Base-by-base conservation (phyloP, 2,113 vertebrate species). In the Gopherus flavomarginatus region DNA sequence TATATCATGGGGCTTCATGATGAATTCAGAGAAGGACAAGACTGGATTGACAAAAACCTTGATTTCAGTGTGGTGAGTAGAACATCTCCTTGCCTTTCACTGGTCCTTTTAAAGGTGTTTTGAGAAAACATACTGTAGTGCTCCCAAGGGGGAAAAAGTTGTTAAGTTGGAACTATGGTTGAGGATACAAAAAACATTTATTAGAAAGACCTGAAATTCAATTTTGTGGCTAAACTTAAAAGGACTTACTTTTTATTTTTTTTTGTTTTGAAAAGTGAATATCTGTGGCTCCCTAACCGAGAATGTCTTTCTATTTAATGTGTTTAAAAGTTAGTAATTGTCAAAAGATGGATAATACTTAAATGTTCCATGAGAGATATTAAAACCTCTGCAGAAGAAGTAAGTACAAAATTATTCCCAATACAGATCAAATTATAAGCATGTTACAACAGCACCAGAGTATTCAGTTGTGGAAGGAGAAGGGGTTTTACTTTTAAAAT, bases 1-100 rank as follows among this genome's bases (percentile, higher is more conserved):
- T 99, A 99, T 97, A 99, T 99, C 93, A 99, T 99, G 99, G 99
- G 99, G 49, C 99, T 99, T 86, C 99, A 99, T 1, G 98, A 99
- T 81, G 99, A 99, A 98, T 99, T 99, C 98, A 99, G 98, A 97
- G 99, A 99, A 86, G 99, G 99, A 72, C 99, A 99, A 96, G 99
- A 99, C 88, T 99, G 99, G 99, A 99, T 99, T 93, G 98, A 99
- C 89, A 99, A 99, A 97, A 99, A 99, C 92, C 99, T 99, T 97
- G 99, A 99, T 98, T 99, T 99, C 95, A 97, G 99, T 72, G 99
- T 99, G 99, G 99, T 99, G 75, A 98, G 98, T 98, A 89, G 17
- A 92, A 54, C 79, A 50, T 95, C 4, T 29, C 17, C 17, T 87
- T 21, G 5, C 79, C 31, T 88, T 92, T 93, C 38, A 79, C 4